Conservation (phyloP, 2,797 vertebrate genomes). For the Petrocephalus schoutedeni region DNA sequence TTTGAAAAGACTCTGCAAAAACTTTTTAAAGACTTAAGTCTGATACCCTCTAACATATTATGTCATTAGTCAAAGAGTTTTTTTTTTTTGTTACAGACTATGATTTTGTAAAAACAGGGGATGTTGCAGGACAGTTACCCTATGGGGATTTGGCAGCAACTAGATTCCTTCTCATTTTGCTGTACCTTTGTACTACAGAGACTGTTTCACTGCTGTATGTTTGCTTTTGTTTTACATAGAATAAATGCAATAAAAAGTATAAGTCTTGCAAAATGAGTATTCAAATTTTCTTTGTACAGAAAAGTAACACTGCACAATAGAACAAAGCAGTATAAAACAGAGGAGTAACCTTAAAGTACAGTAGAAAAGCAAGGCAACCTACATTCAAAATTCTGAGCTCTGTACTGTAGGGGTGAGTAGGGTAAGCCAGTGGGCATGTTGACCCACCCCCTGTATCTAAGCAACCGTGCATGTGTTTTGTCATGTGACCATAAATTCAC, state of each 20-base stretch:
- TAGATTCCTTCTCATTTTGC: background rate
- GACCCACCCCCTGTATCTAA: too few species aligned
- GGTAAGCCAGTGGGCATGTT: too few species aligned
- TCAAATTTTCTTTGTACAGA: background rate
- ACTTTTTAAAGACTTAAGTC: background rate
- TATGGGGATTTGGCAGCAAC: background rate
- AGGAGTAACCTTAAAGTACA: background rate
- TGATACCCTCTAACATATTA: background rate
- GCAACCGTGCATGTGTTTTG: too few species aligned
- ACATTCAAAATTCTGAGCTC: background rate
- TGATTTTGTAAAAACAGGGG: background rate
- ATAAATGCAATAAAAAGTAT: background rate
- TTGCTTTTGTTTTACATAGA: background rate
- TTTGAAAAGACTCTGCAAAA: background rate
- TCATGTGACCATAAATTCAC: too few species aligned
- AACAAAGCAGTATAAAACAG: background rate
- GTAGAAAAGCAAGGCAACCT: background rate
- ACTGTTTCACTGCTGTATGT: background rate
- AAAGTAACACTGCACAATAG: background rate
- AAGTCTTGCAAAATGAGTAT: background rate
- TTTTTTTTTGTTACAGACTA: background rate
- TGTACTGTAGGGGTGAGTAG: background rate
- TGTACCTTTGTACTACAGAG: background rate
- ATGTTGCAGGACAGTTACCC: background rate
- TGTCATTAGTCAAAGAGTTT: background rate